Conservation (phyloP, 2,888 invertebrate genomes). For the Torymus aiolomorphi region DNA sequence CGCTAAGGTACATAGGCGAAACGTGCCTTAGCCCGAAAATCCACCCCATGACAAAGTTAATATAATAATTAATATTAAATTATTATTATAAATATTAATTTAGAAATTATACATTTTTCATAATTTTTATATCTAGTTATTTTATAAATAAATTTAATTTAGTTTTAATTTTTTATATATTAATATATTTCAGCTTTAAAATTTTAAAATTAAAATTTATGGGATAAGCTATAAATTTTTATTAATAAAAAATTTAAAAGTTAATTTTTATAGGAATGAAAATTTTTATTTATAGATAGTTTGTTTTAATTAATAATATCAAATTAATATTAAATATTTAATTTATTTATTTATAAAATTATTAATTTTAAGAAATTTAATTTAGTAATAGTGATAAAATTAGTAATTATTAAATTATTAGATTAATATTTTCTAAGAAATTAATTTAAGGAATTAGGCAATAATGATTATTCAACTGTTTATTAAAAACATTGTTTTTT, state of each 20-base stretch:
- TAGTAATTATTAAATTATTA: too few relatives aligned
- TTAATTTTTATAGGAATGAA: slow-evolving; percentile 74
- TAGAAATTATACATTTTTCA: slow-evolving; percentile 82
- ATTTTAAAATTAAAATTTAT: slow-evolving; percentile 76
- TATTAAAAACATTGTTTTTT: slow-evolving; percentile 87
- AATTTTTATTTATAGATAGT: slow-evolving; percentile 80
- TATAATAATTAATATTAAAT: slow-evolving; percentile 79
- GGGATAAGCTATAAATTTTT: slow-evolving; percentile 80
- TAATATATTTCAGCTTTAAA: slow-evolving; percentile 66
- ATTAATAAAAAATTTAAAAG: slow-evolving; percentile 77
- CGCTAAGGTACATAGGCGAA: too few relatives aligned
- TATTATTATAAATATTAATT: slow-evolving; percentile 81
- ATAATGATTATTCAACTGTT: slow-evolving; percentile 81
- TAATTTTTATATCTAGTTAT: slow-evolving; percentile 83
- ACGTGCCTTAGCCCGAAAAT: too few relatives aligned
- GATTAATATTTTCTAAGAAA: too few relatives aligned
- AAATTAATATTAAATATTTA: slow-evolving; percentile 79
- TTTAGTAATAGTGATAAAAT: too few relatives aligned
- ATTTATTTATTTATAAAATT: slow-evolving; percentile 64
- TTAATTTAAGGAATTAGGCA: too few relatives aligned
- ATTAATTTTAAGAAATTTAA: slow-evolving; percentile 75
- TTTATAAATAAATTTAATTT: slow-evolving; percentile 79
- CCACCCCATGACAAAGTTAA: too few relatives aligned
- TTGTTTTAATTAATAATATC: slow-evolving; percentile 84
- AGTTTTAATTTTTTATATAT: slow-evolving; percentile 71